Base-by-base conservation (phyloP, 2,888 invertebrate species). In the Cylloceria caligata region DNA sequence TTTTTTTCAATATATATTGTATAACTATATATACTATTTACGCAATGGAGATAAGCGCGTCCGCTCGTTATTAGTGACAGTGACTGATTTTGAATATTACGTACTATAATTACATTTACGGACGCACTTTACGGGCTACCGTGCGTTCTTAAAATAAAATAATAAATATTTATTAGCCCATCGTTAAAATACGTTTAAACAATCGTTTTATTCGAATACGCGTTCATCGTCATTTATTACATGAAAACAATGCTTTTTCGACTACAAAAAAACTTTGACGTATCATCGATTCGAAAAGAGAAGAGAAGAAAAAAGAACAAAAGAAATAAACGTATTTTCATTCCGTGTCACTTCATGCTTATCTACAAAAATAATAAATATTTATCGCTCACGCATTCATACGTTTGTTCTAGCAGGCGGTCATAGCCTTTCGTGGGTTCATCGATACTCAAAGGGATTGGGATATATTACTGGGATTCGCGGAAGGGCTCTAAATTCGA, bases 131-230 rank as follows among this genome's bases (percentile, higher is more conserved):
- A 27, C 64, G 39, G 49, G 64, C 30, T 64, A 49, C 49, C 19
- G 57, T 60, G 47, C 64, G 68, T 67, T 68, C 27, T 39, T 30
- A 55, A 77, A 73, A 36, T 73, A 81, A 45, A 69, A 21, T 64
- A 76, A 81, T 81, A 80, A 80, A 80, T 80, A 80, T 80, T 49
- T 68, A 72, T 72, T 60, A 76, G 52, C 49, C 49, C 24, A 49
- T 75, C 80, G 81, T 72, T 72, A 60, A 71, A 47, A 27, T 55
- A 21, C 27, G 65, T 19, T n/a, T 39, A 45, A 71, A 47, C 30
- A 42, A 60, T 71, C 57, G 45, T 9, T 52, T 52, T 24, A 9
- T 24, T 9, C 19, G 6, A 34, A 30, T 16, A 13, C 36, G 27
- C 42, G n/a, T n/a, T n/a, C 62, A 36, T 2, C 27, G 42, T 69